phyloP scores from a whole-genome alignment of 1,140 invertebrate genomes.

The Lasaia peninsularis region DNA sequence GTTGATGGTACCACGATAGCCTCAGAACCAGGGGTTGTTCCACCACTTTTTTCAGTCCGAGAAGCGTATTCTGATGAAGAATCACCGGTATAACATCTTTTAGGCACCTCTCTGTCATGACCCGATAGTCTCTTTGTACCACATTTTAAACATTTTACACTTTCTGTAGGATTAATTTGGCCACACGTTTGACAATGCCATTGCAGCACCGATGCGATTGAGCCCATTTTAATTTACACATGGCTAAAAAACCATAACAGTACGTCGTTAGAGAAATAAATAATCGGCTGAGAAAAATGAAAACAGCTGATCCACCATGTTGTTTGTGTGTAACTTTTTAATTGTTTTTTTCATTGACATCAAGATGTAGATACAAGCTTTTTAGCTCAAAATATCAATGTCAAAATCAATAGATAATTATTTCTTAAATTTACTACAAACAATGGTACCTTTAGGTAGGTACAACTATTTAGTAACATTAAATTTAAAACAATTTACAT shows the following conservation, averaged over 20 bases:
- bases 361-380: background rate
- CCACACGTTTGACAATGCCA: constrained; percentile 92
- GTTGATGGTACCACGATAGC: constrained; percentile 58
- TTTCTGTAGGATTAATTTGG: constrained; percentile 91
- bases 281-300: constrained; percentile 64
- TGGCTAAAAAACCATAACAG: constrained; percentile 76
- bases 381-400: background rate
- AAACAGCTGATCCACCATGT: constrained; percentile 80
- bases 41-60: constrained; percentile 61
- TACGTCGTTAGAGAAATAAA: constrained; percentile 69
- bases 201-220: constrained; percentile 92
- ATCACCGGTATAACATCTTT: constrained; percentile 55
- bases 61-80: constrained; percentile 61
- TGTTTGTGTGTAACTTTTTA: constrained; percentile 77
- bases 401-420: too few relatives aligned
- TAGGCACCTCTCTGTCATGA: constrained; percentile 69
- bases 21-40: constrained; percentile 61
- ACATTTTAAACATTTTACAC: constrained; percentile 87
- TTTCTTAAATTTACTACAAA: too few relatives aligned
- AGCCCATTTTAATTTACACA: constrained; percentile 85
- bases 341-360: constrained; percentile 1
- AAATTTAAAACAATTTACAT: too few relatives aligned
- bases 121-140: constrained; percentile 78
- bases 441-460: too few relatives aligned
- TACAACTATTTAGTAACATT: too few relatives aligned